phyloP scores from a whole-genome alignment of 2,888 invertebrate species.

The Phlogophora meticulosa region DNA sequence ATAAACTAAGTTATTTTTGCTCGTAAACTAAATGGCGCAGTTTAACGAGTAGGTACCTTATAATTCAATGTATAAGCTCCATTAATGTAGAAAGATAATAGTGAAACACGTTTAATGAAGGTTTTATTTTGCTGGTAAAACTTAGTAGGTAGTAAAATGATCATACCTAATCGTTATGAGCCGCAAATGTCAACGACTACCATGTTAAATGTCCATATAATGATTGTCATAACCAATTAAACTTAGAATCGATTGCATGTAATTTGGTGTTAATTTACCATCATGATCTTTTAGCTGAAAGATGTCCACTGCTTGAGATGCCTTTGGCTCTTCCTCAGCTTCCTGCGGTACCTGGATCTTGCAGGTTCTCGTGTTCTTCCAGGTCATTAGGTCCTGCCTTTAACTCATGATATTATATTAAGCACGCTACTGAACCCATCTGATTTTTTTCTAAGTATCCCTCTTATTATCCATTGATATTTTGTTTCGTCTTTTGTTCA shows the following conservation, averaged over 20 bases:
- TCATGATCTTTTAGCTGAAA: neutral
- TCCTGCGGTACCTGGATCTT: neutral
- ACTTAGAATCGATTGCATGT: neutral
- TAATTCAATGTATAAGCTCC: slow-evolving; percentile 2
- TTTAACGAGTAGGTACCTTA: neutral
- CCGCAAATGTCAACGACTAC: neutral
- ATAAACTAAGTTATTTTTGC: neutral
- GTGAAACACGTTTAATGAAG: slow-evolving; percentile 12
- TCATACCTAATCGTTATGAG: neutral
- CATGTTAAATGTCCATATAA: neutral
- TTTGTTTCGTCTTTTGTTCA: no score
- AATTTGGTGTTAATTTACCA: slow-evolving; percentile 2
- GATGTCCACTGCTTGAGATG: no score
- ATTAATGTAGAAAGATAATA: slow-evolving; percentile 7
- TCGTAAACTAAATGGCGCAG: slow-evolving; percentile 24
- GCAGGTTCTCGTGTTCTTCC: no score
- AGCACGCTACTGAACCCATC: neutral
- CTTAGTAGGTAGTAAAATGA: slow-evolving; percentile 17
- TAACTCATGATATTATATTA: no score
- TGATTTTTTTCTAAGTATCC: neutral
- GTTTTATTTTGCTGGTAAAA: slow-evolving; percentile 4
- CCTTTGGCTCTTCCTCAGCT: neutral
- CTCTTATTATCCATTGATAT: no score
- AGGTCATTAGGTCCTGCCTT: neutral
- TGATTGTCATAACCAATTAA: slow-evolving; percentile 10